phyloP scores from a whole-genome alignment of 2,888 invertebrate species.

The Protodeltote pygarga region DNA sequence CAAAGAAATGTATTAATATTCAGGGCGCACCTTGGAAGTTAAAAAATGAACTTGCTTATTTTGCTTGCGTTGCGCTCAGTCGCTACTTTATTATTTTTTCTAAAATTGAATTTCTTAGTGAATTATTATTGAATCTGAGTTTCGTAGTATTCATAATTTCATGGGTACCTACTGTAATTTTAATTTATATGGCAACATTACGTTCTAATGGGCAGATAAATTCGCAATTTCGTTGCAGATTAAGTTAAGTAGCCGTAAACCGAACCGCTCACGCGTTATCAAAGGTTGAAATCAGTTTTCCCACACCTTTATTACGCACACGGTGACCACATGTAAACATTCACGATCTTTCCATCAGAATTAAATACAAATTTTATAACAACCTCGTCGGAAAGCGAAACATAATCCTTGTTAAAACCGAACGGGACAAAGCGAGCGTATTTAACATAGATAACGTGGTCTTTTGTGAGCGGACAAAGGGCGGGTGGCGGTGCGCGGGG shows the following conservation, averaged over 20 bases:
- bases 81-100: constrained; percentile 21
- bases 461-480: constrained; percentile 39
- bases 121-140: no score
- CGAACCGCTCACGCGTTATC: background rate
- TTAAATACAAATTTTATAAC: constrained; percentile 30
- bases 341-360: constrained; percentile 1
- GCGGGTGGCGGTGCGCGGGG: constrained; percentile 8
- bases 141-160: no score
- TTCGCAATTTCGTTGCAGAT: no score
- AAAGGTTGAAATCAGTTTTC: background rate
- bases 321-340: background rate
- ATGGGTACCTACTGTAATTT: no score
- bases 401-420: constrained; percentile 31
- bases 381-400: constrained; percentile 1
- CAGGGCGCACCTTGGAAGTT: constrained; percentile 9
- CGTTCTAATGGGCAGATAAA: no score
- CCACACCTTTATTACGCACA: background rate
- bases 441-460: constrained; percentile 33
- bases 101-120: constrained; percentile 16
- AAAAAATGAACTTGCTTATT: constrained; percentile 31
- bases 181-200: no score
- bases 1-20: constrained; percentile 34
- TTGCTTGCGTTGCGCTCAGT: constrained; percentile 20
- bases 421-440: constrained; percentile 31
- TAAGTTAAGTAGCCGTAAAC: background rate